These are phyloP conservation scores for Pheosia tremula DNA, from an alignment of 2,888 invertebrate species.

Conservation along the genomic window DNA sequence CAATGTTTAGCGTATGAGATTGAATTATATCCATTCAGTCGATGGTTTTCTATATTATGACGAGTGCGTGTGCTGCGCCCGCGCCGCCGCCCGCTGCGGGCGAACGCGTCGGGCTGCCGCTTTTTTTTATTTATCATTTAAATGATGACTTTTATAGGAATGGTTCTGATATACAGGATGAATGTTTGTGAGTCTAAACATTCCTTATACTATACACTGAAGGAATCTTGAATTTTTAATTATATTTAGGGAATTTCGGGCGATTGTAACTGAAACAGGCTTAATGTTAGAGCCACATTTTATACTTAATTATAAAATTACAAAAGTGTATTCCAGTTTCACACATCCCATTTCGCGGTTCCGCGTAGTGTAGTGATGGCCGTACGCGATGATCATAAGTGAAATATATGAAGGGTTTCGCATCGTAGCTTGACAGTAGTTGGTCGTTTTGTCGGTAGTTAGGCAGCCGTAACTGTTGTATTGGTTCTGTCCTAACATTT, in stretches of 20 bases:
- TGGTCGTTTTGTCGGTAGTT: constrained; percentile 30
- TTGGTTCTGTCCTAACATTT: constrained; percentile 30
- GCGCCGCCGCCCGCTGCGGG: neutral
- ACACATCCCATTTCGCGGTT: constrained; percentile 16
- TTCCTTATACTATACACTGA: neutral
- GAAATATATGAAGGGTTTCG: constrained; percentile 33
- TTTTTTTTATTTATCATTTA: neutral
- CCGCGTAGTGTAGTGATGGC: constrained; percentile 4
- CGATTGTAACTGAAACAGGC: constrained; percentile 73
- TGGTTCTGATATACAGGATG: constrained; percentile 1
- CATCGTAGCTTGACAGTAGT: constrained; percentile 39
- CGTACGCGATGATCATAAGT: constrained; percentile 31
- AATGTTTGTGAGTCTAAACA: constrained; percentile 1
- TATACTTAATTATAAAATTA: constrained; percentile 7
- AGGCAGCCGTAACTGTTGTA: constrained; percentile 20
- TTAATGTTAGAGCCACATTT: constrained; percentile 34
- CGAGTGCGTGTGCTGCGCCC: neutral
- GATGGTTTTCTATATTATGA: constrained; percentile 20
- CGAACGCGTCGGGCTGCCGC: neutral
- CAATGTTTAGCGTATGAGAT: constrained; percentile 48
- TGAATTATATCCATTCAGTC: constrained; percentile 12
- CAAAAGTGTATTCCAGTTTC: constrained; percentile 44
- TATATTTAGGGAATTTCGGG: constrained; percentile 9
- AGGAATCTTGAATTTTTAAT: neutral
- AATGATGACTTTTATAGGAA: neutral